phyloP scores from a whole-genome alignment of 2,888 invertebrate species.

The Tetragonisca angustula region DNA sequence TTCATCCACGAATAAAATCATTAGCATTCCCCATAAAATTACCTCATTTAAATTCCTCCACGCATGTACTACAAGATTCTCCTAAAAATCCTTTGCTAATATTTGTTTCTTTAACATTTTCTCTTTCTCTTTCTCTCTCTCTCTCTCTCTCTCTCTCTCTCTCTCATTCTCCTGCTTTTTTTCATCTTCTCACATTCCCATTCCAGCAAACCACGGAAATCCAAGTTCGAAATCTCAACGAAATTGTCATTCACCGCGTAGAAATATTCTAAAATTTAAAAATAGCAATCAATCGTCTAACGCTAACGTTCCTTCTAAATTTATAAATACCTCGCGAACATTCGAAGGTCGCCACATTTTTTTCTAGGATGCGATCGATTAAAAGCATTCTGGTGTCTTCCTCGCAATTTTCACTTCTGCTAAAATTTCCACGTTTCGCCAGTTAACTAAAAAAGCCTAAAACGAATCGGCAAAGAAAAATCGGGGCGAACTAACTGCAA shows the following conservation, averaged over 20 bases:
- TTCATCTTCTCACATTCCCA: not conserved
- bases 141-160: not conserved
- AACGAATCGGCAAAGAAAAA: not conserved
- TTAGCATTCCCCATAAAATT: slow-evolving; percentile 36
- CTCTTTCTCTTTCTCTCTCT: not conserved
- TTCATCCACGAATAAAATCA: slow-evolving; percentile 41
- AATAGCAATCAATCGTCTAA: slow-evolving; percentile 3
- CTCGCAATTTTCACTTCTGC: not conserved
- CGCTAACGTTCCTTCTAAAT: not conserved
- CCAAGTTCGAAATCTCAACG: not conserved
- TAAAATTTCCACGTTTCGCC: slow-evolving; percentile 16
- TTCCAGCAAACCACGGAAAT: not conserved
- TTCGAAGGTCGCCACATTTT: not conserved
- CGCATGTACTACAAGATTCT: slow-evolving; percentile 13
- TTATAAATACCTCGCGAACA: slow-evolving; percentile 26
- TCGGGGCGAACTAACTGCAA: not conserved
- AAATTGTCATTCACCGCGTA: slow-evolving; percentile 15
- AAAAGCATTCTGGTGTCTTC: slow-evolving; percentile 3
- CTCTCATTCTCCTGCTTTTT: too few relatives aligned
- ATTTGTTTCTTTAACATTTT: not conserved
- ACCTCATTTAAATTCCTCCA: slow-evolving; percentile 21
- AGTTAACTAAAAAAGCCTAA: not conserved
- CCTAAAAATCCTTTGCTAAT: not conserved
- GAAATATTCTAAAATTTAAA: slow-evolving; percentile 17
- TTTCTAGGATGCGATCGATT: not conserved